Evolutionary conservation across 2,113 vertebrate genomes (phyloP), one percentile per base, ranked within the genome.

Genomic region (Orycteropus afer): DNA sequence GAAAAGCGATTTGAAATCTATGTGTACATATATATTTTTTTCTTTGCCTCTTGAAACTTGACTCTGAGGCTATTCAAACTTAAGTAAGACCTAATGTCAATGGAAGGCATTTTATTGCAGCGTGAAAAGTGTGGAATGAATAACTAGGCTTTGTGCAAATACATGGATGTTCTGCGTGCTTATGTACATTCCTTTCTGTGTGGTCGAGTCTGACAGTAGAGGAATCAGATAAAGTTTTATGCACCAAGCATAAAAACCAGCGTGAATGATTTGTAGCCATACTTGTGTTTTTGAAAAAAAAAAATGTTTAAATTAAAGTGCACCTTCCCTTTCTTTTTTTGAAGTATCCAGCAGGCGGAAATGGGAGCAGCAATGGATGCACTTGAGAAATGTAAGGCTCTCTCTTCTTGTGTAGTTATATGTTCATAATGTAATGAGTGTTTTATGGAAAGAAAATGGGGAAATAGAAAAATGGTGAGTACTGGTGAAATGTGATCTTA

Each of bases 281-380:
- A 83, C 29, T 61, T 93, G 74, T 94, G 69, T 85, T 92, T 93
- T 73, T 51, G 32, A 29, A 37, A 77, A 90, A 93, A 92, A 65
- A 57, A 79, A 5, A 45, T 65, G 10, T 95, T 80, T 92, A 69
- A 71, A 65, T 93, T 94, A 77, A 96, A 89, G 47, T 47, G 1
- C 51, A 67, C 23, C 82, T 98, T 86, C 91, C 86, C 95, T 98
- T 98, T 91, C 40, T 81, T 98, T 95, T 97, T 63, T 95, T 95
- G 97, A 79, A 99, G 99, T 96, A 99, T 99, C 98, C 99, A 99
- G 96, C 99, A 99, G 98, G 99, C 99, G 0, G 99, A 99, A 98
- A 99, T 99, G 99, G 99, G 99, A 98, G 99, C 99, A 45, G 99
- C 99, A 69, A 99, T 99, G 99, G 99, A 99, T 15, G 99, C 99